Base-by-base conservation (phyloP, 2,797 vertebrate species). In the Hoplostethus mediterraneus region DNA sequence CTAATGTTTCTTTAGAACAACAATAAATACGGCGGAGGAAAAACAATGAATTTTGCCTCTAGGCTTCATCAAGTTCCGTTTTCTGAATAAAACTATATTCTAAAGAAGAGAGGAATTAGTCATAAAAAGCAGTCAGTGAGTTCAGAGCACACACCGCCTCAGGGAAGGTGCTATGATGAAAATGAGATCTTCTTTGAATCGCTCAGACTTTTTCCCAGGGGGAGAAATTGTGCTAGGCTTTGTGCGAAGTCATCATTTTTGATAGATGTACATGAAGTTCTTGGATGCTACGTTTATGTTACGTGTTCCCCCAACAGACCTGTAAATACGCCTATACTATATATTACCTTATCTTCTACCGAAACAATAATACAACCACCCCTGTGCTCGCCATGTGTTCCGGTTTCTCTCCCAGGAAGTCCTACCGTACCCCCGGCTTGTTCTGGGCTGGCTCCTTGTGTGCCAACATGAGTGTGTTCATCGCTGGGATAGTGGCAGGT, bases 401-500 rank as follows among this genome's bases (percentile, higher is more conserved):
- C 54, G 2, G 31, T 80, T 58, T 51, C 63, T 51, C 69, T 82
- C 33, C 12, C 87, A 99, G 97, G 79, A 96, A 91, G 90, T 93
- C 79, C n/a, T 97, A 96, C 82, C 95, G 97, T 53, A 94, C 71
- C 25, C 60, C 97, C 56, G 97, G 96, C 1, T 94, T 99, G 30
- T 96, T 96, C 86, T 99, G 98, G 97, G 91, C 96, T 36, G 98
- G 98, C 33, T 98, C 97, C 5, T 67, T 97, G 45, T 58, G 90
- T 30, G 96, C 96, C 93, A 98, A 96, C 89, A 92, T 97, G 86
- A 56, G 95, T 0, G 96, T 98, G 59, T 98, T 98, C 85, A 92
- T 98, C 47, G 85, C 89, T 0, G 97, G 97, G 10, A 97, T 96
- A 63, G 87, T 97, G 64, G 90, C 96, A 79, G 97, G 98, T 99